Evolutionary conservation across 2,113 vertebrate species (phyloP).

Genomic region (Kryptolebias marmoratus): DNA sequence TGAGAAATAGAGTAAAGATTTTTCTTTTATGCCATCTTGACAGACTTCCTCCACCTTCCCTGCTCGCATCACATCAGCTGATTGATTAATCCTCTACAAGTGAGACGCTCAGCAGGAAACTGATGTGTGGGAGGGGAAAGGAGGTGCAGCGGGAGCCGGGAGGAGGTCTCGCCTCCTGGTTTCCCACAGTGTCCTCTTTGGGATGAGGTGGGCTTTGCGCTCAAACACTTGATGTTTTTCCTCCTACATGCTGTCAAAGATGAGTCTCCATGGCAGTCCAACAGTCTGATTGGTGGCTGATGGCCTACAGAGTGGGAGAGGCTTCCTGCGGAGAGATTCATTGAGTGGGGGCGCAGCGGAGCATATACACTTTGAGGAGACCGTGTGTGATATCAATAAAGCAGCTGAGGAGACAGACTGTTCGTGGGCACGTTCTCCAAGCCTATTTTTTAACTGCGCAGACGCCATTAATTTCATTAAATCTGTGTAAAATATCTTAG

Average conservation of each 20-base stretch:
- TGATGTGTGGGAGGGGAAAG: conserved; percentile 43
- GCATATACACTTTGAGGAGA: conserved; percentile 38
- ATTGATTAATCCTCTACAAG: conserved; percentile 48
- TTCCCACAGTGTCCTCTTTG: conserved; percentile 40
- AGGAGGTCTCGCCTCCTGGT: conserved; percentile 39
- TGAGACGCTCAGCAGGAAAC: conserved; percentile 42
- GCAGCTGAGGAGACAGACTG: conserved; percentile 7
- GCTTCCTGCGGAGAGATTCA: conserved; percentile 62
- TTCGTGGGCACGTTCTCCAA: background rate
- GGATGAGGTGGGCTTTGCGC: conserved; percentile 40
- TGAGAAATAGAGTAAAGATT: background rate
- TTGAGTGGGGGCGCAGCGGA: conserved; percentile 47
- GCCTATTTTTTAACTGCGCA: background rate
- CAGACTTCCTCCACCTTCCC: background rate
- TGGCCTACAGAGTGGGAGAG: conserved; percentile 34
- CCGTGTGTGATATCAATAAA: conserved; percentile 36
- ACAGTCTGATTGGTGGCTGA: conserved; percentile 53
- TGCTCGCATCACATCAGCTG: conserved; percentile 16
- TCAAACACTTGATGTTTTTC: conserved; percentile 57
- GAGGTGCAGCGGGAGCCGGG: conserved; percentile 21
- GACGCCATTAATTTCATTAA: background rate
- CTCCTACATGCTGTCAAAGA: conserved; percentile 56
- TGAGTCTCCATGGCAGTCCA: conserved; percentile 67
- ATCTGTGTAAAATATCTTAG: background rate
- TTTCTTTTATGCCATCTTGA: background rate